Percentiles rank a stretch among this genome's conserved stretches.
These are phyloP conservation scores for Cyclura pinguis DNA, from an alignment of 2,797 vertebrate genomes.

Conservation along the genomic window DNA sequence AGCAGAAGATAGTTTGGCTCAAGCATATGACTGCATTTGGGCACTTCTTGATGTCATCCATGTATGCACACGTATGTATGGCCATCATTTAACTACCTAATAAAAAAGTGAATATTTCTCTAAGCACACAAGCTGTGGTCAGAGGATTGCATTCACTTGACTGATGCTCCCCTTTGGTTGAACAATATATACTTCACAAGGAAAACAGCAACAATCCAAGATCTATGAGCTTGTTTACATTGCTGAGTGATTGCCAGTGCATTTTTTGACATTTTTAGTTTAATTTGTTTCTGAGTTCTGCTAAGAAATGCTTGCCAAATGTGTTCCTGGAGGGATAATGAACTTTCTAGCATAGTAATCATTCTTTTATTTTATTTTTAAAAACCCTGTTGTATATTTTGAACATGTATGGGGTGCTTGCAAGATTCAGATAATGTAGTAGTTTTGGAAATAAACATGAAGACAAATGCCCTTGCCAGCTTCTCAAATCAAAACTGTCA, in stretches of 20 bases:
- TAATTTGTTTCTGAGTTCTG: conserved; percentile 65
- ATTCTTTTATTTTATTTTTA: conserved; percentile 49
- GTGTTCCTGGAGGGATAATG: conserved; percentile 68
- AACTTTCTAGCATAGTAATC: conserved; percentile 69
- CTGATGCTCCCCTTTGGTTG: conserved; percentile 28
- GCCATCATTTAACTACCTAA: conserved; percentile 4
- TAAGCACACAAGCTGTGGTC: neutral
- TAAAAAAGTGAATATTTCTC: conserved; percentile 52
- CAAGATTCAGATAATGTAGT: conserved; percentile 62
- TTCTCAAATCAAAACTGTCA: conserved; percentile 49
- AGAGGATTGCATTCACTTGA: neutral
- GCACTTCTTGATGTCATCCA: neutral
- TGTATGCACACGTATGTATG: neutral
- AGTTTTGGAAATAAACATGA: conserved; percentile 58
- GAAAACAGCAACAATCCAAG: conserved; percentile 55
- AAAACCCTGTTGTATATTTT: conserved; percentile 64
- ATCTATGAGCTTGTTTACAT: conserved; percentile 57
- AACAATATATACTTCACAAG: conserved; percentile 51
- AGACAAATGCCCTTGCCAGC: conserved; percentile 61
- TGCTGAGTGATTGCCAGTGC: conserved; percentile 69
- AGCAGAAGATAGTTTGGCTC: neutral
- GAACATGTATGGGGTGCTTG: conserved; percentile 60
- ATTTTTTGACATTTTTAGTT: conserved; percentile 71
- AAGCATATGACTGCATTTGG: neutral
- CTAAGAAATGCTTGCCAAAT: conserved; percentile 68